Percentiles rank a stretch among this genome's conserved stretches.
These are phyloP conservation scores for Chinchilla lanigera DNA, from an alignment of 2,113 vertebrate genomes.

Conservation along the genomic window DNA sequence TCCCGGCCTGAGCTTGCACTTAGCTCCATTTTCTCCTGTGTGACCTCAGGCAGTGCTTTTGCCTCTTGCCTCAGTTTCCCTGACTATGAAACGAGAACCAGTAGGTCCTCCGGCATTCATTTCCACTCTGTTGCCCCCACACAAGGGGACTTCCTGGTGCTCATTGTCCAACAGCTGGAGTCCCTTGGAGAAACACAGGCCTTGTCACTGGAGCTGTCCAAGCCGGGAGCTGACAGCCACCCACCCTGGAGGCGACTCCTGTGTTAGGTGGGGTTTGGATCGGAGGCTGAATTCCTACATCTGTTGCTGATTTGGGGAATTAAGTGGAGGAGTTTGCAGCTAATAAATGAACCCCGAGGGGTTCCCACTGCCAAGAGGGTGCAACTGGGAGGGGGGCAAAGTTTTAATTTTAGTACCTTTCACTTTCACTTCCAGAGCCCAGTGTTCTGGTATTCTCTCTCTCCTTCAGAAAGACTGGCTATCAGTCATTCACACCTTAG, in stretches of 20 bases:
- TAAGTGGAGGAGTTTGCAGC: constrained; percentile 47
- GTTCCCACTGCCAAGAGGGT: background rate
- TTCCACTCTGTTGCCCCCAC: no score
- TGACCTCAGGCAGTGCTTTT: background rate
- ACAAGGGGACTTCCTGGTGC: background rate
- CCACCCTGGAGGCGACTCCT: background rate
- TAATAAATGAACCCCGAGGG: constrained; percentile 45
- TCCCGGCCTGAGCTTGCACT: background rate
- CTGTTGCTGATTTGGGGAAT: constrained; percentile 56
- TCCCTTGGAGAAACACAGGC: background rate
- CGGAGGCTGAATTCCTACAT: background rate
- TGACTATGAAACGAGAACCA: background rate
- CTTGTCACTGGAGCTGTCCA: background rate
- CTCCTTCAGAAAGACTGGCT: background rate
- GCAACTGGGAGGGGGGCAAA: background rate
- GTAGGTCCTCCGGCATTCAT: no score
- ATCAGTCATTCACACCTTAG: constrained; percentile 49
- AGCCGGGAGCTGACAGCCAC: background rate
- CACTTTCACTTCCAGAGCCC: background rate
- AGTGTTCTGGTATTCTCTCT: fast-evolving
- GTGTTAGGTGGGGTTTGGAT: background rate
- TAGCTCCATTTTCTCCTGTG: background rate
- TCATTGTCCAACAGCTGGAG: background rate
- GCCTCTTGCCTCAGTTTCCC: background rate
- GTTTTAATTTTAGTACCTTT: background rate